phyloP scores from a whole-genome alignment of 2,797 vertebrate species.

The Malacoctenus gilli region DNA sequence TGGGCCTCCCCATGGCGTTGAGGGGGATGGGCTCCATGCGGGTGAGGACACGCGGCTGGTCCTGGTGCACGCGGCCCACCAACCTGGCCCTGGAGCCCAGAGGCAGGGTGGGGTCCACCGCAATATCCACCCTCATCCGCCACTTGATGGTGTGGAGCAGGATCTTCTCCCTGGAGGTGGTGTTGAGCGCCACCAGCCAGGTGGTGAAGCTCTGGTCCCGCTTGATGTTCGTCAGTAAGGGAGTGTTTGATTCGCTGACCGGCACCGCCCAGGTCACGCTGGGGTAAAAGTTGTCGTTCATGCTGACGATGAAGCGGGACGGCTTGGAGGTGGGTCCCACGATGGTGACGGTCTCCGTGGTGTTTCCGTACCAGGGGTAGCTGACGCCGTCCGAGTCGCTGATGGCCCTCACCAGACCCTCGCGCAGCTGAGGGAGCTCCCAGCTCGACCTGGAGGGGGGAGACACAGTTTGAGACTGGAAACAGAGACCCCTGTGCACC shows the following conservation, averaged over 20 bases:
- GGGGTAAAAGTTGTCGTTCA: slow-evolving; percentile 99
- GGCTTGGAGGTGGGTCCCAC: slow-evolving; percentile 93
- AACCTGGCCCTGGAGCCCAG: slow-evolving; percentile 91
- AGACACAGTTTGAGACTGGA: slow-evolving; percentile 2
- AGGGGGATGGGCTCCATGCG: slow-evolving; percentile 95
- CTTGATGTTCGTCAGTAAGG: slow-evolving; percentile 93
- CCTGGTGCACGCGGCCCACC: slow-evolving; percentile 92
- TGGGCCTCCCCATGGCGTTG: slow-evolving; percentile 94
- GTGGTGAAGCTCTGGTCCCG: slow-evolving; percentile 99
- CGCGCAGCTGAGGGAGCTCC: slow-evolving; percentile 95
- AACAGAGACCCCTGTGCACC: background rate
- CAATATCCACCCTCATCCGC: slow-evolving; percentile 96
- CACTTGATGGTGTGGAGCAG: slow-evolving; percentile 97
- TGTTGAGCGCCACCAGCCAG: slow-evolving; percentile 97
- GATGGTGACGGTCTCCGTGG: slow-evolving; percentile 95
- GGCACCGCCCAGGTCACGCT: slow-evolving; percentile 98
- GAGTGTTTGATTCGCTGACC: slow-evolving; percentile 94
- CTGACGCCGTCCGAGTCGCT: slow-evolving; percentile 97
- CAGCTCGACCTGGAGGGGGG: slow-evolving; percentile 90
- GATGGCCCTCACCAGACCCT: slow-evolving; percentile 94
- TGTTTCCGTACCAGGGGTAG: slow-evolving; percentile 99
- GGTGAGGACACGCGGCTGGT: slow-evolving; percentile 93
- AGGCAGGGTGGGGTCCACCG: slow-evolving; percentile 90
- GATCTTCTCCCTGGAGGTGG: slow-evolving; percentile 91
- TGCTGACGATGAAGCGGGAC: slow-evolving; percentile 94